phyloP scores from a whole-genome alignment of 2,888 invertebrate genomes.

The Clostera curtula region DNA sequence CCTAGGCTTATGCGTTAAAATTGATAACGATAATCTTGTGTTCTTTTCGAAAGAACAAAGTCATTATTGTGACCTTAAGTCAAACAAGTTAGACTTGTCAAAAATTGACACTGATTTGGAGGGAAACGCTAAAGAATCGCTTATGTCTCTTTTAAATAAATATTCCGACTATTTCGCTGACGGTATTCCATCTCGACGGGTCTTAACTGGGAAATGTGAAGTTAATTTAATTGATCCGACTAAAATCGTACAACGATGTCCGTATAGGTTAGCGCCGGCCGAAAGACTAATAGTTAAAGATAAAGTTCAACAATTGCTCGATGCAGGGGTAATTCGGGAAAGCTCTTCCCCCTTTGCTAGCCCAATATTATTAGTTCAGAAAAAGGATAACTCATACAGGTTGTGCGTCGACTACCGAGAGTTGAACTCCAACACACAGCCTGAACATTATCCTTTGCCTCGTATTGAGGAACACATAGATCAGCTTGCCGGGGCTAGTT shows the following conservation, averaged over 20 bases:
- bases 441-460: slow-evolving; percentile 16
- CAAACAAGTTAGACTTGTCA: slow-evolving; percentile 4
- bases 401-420: slow-evolving; percentile 20
- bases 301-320: slow-evolving; percentile 12
- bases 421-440: slow-evolving; percentile 16
- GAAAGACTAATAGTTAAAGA: slow-evolving; percentile 17
- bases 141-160: slow-evolving; percentile 7
- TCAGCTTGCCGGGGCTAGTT: slow-evolving; percentile 10
- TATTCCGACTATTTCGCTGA: slow-evolving; percentile 9
- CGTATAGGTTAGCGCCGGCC: slow-evolving; percentile 12
- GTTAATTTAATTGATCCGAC: slow-evolving; percentile 12
- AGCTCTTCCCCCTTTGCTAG: slow-evolving; percentile 11
- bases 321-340: slow-evolving; percentile 17
- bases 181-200: slow-evolving; percentile 10
- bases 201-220: slow-evolving; percentile 7
- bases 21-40: slow-evolving; percentile 1
- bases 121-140: slow-evolving; percentile 5
- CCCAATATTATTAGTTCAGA: slow-evolving; percentile 2
- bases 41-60: background rate
- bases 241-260: slow-evolving; percentile 6
- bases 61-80: slow-evolving; percentile 1
- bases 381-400: slow-evolving; percentile 17
- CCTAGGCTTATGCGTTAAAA: background rate
- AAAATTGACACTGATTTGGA: slow-evolving; percentile 14
- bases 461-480: slow-evolving; percentile 13